Evolutionary conservation across 2,888 invertebrate genomes (phyloP).

Genomic region (Parnassius smintheus): DNA sequence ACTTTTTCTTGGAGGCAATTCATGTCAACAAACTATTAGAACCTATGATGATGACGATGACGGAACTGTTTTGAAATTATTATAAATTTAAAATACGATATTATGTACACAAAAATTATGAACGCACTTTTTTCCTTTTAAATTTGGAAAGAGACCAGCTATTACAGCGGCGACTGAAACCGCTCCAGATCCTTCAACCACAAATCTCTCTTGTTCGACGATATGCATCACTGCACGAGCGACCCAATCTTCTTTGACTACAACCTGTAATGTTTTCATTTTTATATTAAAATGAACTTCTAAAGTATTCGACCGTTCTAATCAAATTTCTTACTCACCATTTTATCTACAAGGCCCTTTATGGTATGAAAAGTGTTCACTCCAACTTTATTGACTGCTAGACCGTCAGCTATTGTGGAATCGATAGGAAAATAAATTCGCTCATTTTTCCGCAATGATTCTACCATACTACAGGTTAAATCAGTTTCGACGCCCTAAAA

Average conservation of each 20-base stretch:
- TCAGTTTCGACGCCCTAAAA: slow-evolving; percentile 66
- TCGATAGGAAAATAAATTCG: slow-evolving; percentile 84
- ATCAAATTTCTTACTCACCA: slow-evolving; percentile 45
- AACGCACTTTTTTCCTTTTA: slow-evolving; percentile 89
- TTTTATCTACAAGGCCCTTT: slow-evolving; percentile 67
- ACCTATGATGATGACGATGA: too few species aligned
- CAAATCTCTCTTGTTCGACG: slow-evolving; percentile 91
- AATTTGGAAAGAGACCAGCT: slow-evolving; percentile 88
- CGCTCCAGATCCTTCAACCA: slow-evolving; percentile 95
- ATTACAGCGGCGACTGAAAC: slow-evolving; percentile 89
- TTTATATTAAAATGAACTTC: not conserved
- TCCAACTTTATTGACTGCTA: slow-evolving; percentile 71
- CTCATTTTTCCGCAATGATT: slow-evolving; percentile 83
- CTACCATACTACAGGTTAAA: slow-evolving; percentile 64
- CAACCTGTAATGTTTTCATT: slow-evolving; percentile 63
- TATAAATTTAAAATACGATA: not conserved
- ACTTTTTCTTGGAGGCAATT: too few species aligned
- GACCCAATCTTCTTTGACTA: slow-evolving; percentile 93
- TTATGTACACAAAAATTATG: not conserved
- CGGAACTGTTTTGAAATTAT: too few species aligned
- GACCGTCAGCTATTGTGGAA: slow-evolving; percentile 91
- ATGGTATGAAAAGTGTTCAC: slow-evolving; percentile 66
- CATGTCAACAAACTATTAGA: too few species aligned
- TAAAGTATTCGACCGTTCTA: not conserved
- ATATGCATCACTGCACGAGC: slow-evolving; percentile 89